Evolutionary conservation across 2,888 invertebrate genomes (phyloP).

Genomic region (Pinctada fucata): DNA sequence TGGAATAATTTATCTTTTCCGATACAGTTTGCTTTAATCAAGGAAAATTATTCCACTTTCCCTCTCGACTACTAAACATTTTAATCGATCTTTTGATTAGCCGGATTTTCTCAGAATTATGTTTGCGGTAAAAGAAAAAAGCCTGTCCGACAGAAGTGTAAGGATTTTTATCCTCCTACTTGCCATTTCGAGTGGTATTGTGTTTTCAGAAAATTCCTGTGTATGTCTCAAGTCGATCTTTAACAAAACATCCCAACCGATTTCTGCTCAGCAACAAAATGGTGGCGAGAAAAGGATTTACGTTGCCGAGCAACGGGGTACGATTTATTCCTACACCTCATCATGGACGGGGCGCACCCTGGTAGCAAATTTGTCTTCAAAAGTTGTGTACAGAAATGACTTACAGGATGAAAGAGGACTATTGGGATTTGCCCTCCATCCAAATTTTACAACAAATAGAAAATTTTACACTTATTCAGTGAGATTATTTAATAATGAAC

Average conservation of each 20-base stretch:
- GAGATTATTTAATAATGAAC: conserved; percentile 37
- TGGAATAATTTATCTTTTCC: too few relatives aligned
- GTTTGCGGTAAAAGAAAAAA: too few relatives aligned
- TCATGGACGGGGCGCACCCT: conserved; percentile 11
- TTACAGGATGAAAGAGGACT: conserved; percentile 63
- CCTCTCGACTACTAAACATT: too few relatives aligned
- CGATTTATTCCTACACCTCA: conserved; percentile 22
- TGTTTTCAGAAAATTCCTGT: too few relatives aligned
- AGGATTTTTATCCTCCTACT: too few relatives aligned
- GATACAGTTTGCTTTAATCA: too few relatives aligned
- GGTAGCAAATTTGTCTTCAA: conserved; percentile 20
- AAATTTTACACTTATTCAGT: conserved; percentile 66
- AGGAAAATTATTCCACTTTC: too few relatives aligned
- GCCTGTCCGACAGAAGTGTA: too few relatives aligned
- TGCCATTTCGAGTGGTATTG: too few relatives aligned
- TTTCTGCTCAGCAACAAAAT: conserved; percentile 8
- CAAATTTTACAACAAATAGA: conserved; percentile 56
- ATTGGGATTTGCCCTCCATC: conserved; percentile 67
- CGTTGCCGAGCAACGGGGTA: conserved; percentile 30
- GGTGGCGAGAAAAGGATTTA: conserved; percentile 11
- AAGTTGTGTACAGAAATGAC: conserved; percentile 20
- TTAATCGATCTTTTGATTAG: too few relatives aligned
- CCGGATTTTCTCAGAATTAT: too few relatives aligned
- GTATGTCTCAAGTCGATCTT: conserved; percentile 6
- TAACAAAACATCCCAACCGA: background rate